These are phyloP conservation scores for Limnephilus rhombicus DNA, from an alignment of 2,888 invertebrate genomes.

Conservation along the genomic window DNA sequence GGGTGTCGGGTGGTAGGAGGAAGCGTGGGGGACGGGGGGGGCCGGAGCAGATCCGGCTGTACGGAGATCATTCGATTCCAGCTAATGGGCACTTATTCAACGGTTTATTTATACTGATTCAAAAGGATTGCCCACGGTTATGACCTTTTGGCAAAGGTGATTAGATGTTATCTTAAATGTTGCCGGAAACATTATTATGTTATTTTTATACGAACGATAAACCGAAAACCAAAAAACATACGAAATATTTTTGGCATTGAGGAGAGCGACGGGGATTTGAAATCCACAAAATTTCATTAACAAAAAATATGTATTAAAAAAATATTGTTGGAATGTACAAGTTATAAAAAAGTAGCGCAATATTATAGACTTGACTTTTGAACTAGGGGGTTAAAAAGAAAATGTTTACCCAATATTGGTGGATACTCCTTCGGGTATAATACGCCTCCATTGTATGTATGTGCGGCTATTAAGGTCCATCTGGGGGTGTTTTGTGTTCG, in stretches of 20 bases:
- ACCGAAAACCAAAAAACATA: not conserved
- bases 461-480: slow-evolving; percentile 7
- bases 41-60: slow-evolving; percentile 17
- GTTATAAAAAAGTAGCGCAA: not conserved
- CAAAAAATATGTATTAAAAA: not conserved
- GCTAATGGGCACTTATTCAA: slow-evolving; percentile 33
- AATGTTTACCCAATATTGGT: not conserved
- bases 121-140: not conserved
- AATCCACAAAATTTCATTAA: not conserved
- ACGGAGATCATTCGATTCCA: slow-evolving; percentile 2
- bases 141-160: not conserved
- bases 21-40: too few species aligned
- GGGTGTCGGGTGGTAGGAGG: not conserved
- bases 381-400: not conserved
- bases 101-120: not conserved
- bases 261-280: not conserved
- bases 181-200: not conserved
- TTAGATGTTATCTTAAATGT: not conserved
- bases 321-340: not conserved
- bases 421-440: not conserved
- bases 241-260: not conserved
- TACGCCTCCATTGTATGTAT: slow-evolving; percentile 15
- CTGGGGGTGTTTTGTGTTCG: slow-evolving; percentile 47
- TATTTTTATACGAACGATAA: not conserved
- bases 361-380: not conserved